A percentile compares a stretch with the other conserved stretches of the same genome.
These are phyloP conservation scores for Colletes latitarsis DNA, from an alignment of 1,140 invertebrate genomes.

Conservation along the genomic window DNA sequence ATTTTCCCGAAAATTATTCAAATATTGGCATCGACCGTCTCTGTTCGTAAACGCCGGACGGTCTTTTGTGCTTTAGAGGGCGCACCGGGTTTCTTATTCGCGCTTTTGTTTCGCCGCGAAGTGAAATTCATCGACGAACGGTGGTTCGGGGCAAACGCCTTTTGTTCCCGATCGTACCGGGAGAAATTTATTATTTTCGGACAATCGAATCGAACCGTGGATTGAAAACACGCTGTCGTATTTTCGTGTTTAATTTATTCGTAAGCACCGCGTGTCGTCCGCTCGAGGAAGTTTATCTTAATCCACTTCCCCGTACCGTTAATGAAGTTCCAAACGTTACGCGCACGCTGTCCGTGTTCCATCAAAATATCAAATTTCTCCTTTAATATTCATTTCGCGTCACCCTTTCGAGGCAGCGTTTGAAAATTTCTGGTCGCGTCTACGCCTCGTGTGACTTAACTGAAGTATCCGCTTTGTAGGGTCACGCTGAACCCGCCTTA, in stretches of 20 bases:
- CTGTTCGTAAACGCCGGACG: too few relatives aligned
- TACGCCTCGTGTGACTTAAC: constrained; percentile 31
- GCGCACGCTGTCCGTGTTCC: too few relatives aligned
- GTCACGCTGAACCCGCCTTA: constrained; percentile 57
- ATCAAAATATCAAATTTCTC: constrained; percentile 3
- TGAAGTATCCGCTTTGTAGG: constrained; percentile 54
- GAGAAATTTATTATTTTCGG: not conserved
- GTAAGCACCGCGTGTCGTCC: not conserved
- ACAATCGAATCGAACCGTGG: not conserved
- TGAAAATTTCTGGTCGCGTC: constrained; percentile 43
- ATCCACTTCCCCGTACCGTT: not conserved
- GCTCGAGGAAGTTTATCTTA: constrained; percentile 1
- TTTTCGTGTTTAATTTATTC: not conserved
- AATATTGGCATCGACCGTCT: too few relatives aligned
- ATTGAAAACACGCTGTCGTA: not conserved
- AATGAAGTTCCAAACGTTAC: not conserved
- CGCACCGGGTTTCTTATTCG: too few relatives aligned
- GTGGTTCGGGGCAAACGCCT: not conserved
- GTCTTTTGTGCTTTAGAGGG: not conserved
- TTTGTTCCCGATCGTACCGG: not conserved
- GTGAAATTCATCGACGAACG: not conserved
- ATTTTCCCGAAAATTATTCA: not conserved
- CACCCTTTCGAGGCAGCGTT: constrained; percentile 31
- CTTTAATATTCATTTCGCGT: constrained; percentile 31
- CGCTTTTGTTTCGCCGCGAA: not conserved